Conservation (phyloP, 2,113 vertebrate genomes). For the Edolisoma coerulescens region DNA sequence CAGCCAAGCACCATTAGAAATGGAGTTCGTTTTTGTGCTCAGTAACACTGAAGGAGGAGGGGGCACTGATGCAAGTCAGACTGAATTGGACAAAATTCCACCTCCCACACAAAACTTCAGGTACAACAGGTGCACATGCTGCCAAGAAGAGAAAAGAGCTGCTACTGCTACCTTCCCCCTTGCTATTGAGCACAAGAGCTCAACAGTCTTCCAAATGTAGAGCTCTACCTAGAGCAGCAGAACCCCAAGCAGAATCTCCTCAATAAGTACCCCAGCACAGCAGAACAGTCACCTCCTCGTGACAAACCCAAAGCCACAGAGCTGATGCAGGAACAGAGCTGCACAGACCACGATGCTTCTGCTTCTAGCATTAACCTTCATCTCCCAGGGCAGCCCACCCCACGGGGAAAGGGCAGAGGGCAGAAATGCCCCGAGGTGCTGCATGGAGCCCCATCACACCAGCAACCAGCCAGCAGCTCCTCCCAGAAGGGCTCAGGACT, state of each 20-base stretch:
- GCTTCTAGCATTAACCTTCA: not conserved
- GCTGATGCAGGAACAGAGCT: not conserved
- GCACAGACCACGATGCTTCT: not conserved
- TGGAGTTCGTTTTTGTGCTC: not conserved
- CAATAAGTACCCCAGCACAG: not conserved
- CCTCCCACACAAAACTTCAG: not conserved
- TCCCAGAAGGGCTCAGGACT: not conserved
- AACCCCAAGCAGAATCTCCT: not conserved
- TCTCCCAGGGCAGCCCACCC: not conserved
- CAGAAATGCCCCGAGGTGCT: not conserved
- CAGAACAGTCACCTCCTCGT: fast-evolving
- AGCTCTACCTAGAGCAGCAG: not conserved
- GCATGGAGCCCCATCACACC: not conserved
- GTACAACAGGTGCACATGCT: not conserved
- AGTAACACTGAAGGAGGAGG: not conserved
- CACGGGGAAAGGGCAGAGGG: not conserved
- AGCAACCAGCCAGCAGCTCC: not conserved
- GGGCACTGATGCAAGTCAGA: not conserved
- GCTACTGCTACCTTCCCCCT: not conserved
- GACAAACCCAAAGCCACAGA: not conserved
- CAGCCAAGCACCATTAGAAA: not conserved
- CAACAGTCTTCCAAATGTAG: not conserved
- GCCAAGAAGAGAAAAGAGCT: not conserved
- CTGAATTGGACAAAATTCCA: not conserved
- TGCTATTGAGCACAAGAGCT: not conserved